Base-by-base conservation (phyloP, 2,888 invertebrate genomes). In the Troides aeacus region DNA sequence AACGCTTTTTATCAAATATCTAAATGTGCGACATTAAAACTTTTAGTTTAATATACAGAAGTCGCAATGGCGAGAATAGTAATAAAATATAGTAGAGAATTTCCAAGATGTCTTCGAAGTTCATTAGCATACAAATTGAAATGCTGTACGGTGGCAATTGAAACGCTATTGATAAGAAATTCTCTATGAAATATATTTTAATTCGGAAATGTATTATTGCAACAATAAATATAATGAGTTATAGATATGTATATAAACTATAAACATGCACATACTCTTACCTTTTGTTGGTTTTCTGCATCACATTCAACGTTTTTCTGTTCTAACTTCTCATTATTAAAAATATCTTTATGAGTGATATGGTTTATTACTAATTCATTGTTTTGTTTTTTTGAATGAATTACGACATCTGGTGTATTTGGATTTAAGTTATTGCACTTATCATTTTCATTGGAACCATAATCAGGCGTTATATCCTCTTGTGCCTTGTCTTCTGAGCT, bases 91-190 rank as follows among this genome's bases (percentile, higher is more conserved):
- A 42, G 56, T 36, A 56, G 42, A 57, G 69, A 69, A 62, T 69
- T 65, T 65, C 59, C 57, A 69, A 65, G 65, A 65, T 57, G 59
- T 74, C 75, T 76, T 70, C 74, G 75, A 68, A 73, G 74, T 80
- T 81, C 84, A 89, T 90, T 90, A 85, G 81, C 90, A 90, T 90
- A 88, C 87, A 90, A 84, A 90, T 89, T 89, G 88, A 85, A 82
- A 77, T 79, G 78, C 78, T 76, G 76, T 76, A 72, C 73, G 74
- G 76, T 78, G 79, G 75, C 81, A 78, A 82, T 81, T 77, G 80
- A 81, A 82, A 82, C 79, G 76, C 77, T 82, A 39, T 68, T 69
- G 76, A 80, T 83, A 84, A 84, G 81, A 80, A 84, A 83, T 76
- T 78, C 18, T 76, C 8, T 66, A 53, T 61, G 53, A 53, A 61